These are phyloP conservation scores for Acholoe squamosa DNA, from an alignment of 2,888 invertebrate genomes.

Conservation along the genomic window DNA sequence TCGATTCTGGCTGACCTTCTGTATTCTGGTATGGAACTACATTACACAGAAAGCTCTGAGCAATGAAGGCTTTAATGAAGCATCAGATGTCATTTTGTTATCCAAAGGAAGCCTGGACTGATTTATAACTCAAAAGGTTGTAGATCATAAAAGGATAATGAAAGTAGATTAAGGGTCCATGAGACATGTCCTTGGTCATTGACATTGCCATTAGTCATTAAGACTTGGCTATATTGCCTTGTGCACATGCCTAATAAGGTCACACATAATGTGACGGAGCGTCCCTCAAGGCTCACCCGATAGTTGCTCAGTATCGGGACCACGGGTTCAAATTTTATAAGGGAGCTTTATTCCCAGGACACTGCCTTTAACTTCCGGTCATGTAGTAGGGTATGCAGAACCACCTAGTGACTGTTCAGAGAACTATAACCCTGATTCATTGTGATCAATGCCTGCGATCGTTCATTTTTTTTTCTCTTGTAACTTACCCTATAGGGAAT, in stretches of 20 bases:
- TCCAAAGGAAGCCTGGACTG: too few species aligned
- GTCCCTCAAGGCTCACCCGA: neutral
- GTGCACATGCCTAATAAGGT: neutral
- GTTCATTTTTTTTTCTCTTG: neutral
- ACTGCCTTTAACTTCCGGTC: slow-evolving; percentile 44
- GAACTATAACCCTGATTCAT: neutral
- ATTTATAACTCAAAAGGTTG: too few species aligned
- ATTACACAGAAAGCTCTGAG: too few species aligned
- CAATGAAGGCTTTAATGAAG: too few species aligned
- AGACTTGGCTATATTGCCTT: too few species aligned
- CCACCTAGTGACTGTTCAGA: neutral
- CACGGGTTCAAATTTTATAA: slow-evolving; percentile 11
- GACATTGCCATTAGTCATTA: too few species aligned
- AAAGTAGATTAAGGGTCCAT: too few species aligned
- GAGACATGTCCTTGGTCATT: too few species aligned
- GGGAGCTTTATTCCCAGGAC: neutral
- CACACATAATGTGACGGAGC: neutral
- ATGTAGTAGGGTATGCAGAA: neutral
- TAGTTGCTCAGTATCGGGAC: slow-evolving; percentile 56
- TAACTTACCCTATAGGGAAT: neutral
- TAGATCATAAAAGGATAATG: too few species aligned
- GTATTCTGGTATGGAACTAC: too few species aligned
- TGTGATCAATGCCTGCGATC: neutral
- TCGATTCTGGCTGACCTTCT: too few species aligned
- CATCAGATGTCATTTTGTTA: too few species aligned